Evolutionary conservation across 2,797 vertebrate genomes (phyloP), one percentile per base, ranked within the genome.

Genomic region (Hephaestus fuliginosus): DNA sequence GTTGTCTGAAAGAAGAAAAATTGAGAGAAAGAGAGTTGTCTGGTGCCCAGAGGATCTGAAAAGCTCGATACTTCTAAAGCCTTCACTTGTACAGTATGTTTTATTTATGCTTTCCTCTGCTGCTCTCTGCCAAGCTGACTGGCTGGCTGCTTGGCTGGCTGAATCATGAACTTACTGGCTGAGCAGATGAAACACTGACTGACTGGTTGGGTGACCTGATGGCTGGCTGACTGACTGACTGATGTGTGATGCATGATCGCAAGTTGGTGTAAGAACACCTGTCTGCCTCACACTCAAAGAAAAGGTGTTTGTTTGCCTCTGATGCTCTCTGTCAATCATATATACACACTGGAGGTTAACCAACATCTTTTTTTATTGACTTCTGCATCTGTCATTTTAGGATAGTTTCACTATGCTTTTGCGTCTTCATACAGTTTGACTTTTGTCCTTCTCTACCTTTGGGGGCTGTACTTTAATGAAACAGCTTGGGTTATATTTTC

Each of bases 41-140:
- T 87, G 61, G 60, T 76, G 63, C 69, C 78, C 63, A 57, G 63
- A 85, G 82, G 75, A 88, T 70, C n/a, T 60, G 78, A 64, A 7
- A 65, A 67, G 73, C 82, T 81, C 66, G 28, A 77, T 84, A 71
- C 83, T 79, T 89, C 83, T 86, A 64, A 89, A 85, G 76, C 70
- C 83, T 86, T 85, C 71, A 75, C 74, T 88, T 81, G 81, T 72
- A 77, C 85, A 82, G 74, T 73, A 72, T 91, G 78, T 81, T 84
- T 92, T 91, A 94, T 92, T 90, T 75, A 91, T 89, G 57, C 68
- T 65, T 20, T 82, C 49, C 82, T 60, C 67, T 72, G 81, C 74
- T 83, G 73, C 79, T 70, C 78, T 82, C 74, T 88, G 70, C 39
- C 68, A 22, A 10, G 55, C 72, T 71, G 60, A 7, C 62, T 78